Percentiles rank a stretch among this genome's conserved stretches.
phyloP scores from a whole-genome alignment of 1,140 invertebrate genomes.

The Lepidurus apus region DNA sequence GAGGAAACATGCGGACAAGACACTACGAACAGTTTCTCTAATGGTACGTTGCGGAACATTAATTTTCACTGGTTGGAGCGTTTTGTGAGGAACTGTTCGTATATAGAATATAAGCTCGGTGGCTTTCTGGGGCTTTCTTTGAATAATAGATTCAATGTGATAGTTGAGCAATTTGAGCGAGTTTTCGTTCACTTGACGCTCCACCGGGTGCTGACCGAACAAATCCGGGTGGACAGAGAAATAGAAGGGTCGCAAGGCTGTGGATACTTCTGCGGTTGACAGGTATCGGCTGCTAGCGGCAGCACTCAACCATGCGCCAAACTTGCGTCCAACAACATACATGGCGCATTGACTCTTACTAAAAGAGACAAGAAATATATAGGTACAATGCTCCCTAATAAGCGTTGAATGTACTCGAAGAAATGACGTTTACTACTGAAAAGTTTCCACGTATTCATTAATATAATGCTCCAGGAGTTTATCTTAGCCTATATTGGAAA shows the following conservation, averaged over 20 bases:
- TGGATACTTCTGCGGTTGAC: conserved; percentile 73
- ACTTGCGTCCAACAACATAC: conserved; percentile 9
- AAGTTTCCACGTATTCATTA: too few species aligned
- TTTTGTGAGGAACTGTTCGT: conserved; percentile 39
- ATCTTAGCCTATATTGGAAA: too few species aligned
- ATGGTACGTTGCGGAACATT: conserved; percentile 61
- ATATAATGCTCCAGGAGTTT: too few species aligned
- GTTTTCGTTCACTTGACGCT: conserved; percentile 85
- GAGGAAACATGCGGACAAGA: conserved; percentile 72
- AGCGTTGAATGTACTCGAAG: too few species aligned
- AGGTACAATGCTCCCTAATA: too few species aligned
- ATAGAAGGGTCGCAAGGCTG: conserved; percentile 85
- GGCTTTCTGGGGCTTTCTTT: conserved; percentile 53
- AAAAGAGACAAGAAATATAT: neutral
- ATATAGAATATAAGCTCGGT: conserved; percentile 66
- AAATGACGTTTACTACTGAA: too few species aligned
- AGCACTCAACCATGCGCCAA: neutral
- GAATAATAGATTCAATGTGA: conserved; percentile 67
- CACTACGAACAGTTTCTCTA: conserved; percentile 64
- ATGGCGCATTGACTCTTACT: conserved; percentile 4
- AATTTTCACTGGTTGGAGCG: conserved; percentile 66
- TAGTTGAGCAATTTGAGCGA: conserved; percentile 81
- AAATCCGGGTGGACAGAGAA: conserved; percentile 92
- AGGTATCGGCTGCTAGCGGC: conserved; percentile 41
- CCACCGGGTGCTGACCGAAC: conserved; percentile 82